Conservation (phyloP, 2,797 vertebrate genomes). For the Alfaro cultratus region DNA sequence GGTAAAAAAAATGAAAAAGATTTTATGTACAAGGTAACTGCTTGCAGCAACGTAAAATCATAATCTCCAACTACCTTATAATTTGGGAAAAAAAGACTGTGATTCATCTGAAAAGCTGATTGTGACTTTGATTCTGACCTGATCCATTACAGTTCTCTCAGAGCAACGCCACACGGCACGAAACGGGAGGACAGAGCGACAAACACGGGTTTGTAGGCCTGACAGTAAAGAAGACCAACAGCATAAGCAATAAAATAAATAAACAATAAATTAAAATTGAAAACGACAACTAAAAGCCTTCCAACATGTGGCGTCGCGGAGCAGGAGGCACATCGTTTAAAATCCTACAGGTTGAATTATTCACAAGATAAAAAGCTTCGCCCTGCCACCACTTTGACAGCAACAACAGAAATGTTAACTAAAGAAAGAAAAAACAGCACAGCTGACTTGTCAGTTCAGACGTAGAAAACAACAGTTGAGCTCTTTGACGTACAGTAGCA, state of each 20-base stretch:
- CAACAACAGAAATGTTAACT: conserved; percentile 17
- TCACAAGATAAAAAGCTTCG: conserved; percentile 2
- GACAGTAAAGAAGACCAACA: conserved; percentile 42
- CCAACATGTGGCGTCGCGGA: conserved; percentile 23
- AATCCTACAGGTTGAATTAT: not conserved
- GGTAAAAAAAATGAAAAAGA: conserved; percentile 22
- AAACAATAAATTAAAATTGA: conserved; percentile 74
- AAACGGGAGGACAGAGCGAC: not conserved
- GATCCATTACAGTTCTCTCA: not conserved
- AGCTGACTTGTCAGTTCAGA: conserved; percentile 3
- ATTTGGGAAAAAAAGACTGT: conserved; percentile 10
- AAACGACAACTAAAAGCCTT: conserved; percentile 46
- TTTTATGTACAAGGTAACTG: conserved; percentile 43
- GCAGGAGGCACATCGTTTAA: conserved; percentile 15
- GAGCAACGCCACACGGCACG: not conserved
- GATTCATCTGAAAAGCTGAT: conserved; percentile 4
- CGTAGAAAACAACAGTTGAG: not conserved
- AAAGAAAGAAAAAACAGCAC: conserved; percentile 1
- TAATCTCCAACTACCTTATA: conserved; percentile 18
- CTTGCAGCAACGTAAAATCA: conserved; percentile 27
- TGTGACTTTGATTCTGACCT: conserved; percentile 21
- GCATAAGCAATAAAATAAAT: conserved; percentile 71
- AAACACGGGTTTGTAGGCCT: conserved; percentile 17
- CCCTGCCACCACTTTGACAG: not conserved
- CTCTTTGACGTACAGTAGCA: not conserved